Evolutionary conservation across 1,140 invertebrate genomes (phyloP).

Genomic region (Caerostris darwini): DNA sequence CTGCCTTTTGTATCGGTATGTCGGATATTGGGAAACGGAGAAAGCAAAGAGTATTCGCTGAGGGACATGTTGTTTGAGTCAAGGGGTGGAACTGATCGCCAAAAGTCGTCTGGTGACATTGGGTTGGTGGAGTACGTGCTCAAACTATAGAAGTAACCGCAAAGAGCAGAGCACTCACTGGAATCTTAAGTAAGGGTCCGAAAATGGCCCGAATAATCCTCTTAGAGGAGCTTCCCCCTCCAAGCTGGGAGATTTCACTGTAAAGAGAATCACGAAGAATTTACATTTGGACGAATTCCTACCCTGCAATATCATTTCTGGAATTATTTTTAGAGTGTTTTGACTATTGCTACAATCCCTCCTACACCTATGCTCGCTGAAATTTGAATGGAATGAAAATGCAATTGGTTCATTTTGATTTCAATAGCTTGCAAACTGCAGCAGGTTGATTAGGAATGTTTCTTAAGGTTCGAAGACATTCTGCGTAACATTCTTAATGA

Average conservation of each 20-base stretch:
- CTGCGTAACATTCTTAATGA: too few relatives aligned
- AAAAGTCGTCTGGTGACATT: conserved; percentile 65
- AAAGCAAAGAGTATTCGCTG: conserved; percentile 24
- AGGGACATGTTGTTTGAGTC: conserved; percentile 47
- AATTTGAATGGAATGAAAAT: background rate
- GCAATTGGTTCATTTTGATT: background rate
- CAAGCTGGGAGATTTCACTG: background rate
- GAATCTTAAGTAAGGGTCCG: conserved; percentile 64
- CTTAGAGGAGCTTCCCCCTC: conserved; percentile 51
- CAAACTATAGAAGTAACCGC: conserved; percentile 51
- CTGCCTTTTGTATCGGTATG: conserved; percentile 48
- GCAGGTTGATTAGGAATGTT: too few relatives aligned
- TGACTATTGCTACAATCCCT: background rate
- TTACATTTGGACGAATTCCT: conserved; percentile 44
- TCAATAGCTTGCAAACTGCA: too few relatives aligned
- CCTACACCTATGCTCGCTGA: background rate
- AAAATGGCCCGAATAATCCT: conserved; percentile 70
- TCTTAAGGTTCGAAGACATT: too few relatives aligned
- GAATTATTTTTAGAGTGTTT: conserved; percentile 15
- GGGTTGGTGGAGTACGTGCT: conserved; percentile 47
- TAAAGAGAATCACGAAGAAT: conserved; percentile 35
- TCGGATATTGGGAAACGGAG: conserved; percentile 9
- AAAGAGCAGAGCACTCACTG: conserved; percentile 55
- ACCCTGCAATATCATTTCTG: conserved; percentile 18
- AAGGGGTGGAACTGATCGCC: conserved; percentile 65